A percentile compares a stretch with the other conserved stretches of the same genome.
phyloP scores from a whole-genome alignment of 2,113 vertebrate genomes.

The Suricata suricatta region DNA sequence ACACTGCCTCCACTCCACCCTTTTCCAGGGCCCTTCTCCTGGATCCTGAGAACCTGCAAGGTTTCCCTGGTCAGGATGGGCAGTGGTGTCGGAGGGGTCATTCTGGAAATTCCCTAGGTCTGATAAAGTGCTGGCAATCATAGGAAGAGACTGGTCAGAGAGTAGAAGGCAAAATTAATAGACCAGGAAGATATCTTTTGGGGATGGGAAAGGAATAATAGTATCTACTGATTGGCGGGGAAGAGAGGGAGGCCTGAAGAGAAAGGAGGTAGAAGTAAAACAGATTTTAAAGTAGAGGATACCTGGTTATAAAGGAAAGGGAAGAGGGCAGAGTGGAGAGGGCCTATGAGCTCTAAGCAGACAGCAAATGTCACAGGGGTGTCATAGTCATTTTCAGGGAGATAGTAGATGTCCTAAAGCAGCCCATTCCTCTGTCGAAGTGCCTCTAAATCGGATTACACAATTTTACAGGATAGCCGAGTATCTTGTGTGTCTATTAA shows the following conservation, averaged over 20 bases:
- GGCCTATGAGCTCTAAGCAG: neutral
- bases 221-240: neutral
- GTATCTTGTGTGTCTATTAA: neutral
- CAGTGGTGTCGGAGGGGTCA: neutral
- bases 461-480: neutral
- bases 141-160: neutral
- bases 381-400: neutral
- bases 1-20: neutral
- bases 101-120: neutral
- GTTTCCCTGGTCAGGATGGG: neutral
- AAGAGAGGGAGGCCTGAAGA: neutral
- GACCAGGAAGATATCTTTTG: neutral
- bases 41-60: neutral
- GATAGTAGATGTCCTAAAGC: neutral
- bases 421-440: neutral
- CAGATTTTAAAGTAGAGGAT: constrained; percentile 43
- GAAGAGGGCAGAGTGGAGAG: neutral
- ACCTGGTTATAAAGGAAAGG: neutral
- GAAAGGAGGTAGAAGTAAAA: neutral
- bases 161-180: neutral
- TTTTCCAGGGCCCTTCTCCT: neutral
- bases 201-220: neutral
- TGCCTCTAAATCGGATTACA: neutral
- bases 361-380: neutral
- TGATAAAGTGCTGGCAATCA: neutral